Evolutionary conservation across 2,113 vertebrate species (phyloP).

Genomic region (western clawed frog (Xenopus tropicalis)): DNA sequence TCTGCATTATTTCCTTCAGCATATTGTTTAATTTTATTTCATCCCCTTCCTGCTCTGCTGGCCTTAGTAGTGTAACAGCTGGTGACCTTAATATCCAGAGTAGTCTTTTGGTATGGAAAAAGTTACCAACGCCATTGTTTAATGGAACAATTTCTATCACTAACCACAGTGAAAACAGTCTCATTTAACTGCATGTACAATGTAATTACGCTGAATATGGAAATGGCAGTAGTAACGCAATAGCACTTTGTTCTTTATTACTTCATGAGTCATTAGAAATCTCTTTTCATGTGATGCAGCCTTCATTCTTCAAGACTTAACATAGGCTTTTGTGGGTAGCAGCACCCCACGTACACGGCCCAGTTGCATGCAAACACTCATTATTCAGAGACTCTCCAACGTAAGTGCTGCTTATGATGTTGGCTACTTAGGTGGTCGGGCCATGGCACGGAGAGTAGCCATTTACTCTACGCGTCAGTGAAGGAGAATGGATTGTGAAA

Average conservation of each 20-base stretch:
- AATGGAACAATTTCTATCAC: slow-evolving; percentile 7
- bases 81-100: too few species aligned
- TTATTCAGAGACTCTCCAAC: too few species aligned
- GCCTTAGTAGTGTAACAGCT: too few species aligned
- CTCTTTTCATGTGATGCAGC: slow-evolving; percentile 7
- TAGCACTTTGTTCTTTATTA: slow-evolving; percentile 9
- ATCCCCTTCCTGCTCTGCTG: too few species aligned
- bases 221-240: slow-evolving; percentile 18
- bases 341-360: slow-evolving; percentile 12
- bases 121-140: neutral
- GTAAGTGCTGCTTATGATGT: too few species aligned
- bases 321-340: slow-evolving; percentile 21
- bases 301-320: slow-evolving; percentile 25
- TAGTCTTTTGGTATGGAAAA: too few species aligned
- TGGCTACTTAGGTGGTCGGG: too few species aligned
- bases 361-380: slow-evolving; percentile 3
- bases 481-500: too few species aligned
- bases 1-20: too few species aligned
- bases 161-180: neutral
- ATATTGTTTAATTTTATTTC: too few species aligned
- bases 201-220: slow-evolving; percentile 12
- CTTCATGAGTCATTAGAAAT: slow-evolving; percentile 20
- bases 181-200: slow-evolving; percentile 17
- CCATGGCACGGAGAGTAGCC: too few species aligned
- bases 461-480: too few species aligned